Base-by-base conservation (phyloP, 2,113 vertebrate species). In the Anoplopoma fimbria region DNA sequence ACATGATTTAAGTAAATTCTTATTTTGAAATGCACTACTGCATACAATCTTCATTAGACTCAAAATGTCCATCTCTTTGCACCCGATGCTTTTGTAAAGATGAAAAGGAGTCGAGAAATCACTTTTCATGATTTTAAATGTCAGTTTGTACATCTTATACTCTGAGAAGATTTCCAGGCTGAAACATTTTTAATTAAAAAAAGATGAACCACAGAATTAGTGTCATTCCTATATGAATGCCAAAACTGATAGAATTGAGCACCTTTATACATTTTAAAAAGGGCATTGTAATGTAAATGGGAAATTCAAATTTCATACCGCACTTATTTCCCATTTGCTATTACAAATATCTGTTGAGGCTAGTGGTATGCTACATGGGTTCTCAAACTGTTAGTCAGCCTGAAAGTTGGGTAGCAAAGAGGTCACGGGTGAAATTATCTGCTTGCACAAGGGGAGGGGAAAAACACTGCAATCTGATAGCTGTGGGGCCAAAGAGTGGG, bases 391-490 rank as follows among this genome's bases (percentile, higher is more conserved):
- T 72, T 70, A 62, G 77, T 78, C 64, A 14, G 83, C 25, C 79
- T 81, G 55, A 84, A 80, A 88, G 74, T 88, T 75, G 72, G 84
- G 75, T 49, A 78, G 80, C 81, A 81, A 49, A 82, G 80, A 84
- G 88, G 90, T 92, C 91, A 89, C 5, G 78, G 88, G 82, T 77
- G 58, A 78, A 89, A 91, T 89, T 84, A 92, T 93, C 89, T 82
- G 87, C 84, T 83, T 88, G 78, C 61, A 90, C 83, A 84, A 90
- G 87, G 79, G 90, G 83, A 89, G 86, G 85, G 89, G 87, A 40
- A 82, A 88, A 89, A 77, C 23, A 9, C 75, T 94, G 93, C 82
- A 93, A 91, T 89, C 86, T 88, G 94, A 94, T 93, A 92, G 89
- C 88, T 86, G 49, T 91, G 91, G 84, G 91, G 91, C 88, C 83